Evolutionary conservation across 2,888 invertebrate species (phyloP), one percentile per base, ranked within the genome.

Genomic region (Drosophila kuntzei): DNA sequence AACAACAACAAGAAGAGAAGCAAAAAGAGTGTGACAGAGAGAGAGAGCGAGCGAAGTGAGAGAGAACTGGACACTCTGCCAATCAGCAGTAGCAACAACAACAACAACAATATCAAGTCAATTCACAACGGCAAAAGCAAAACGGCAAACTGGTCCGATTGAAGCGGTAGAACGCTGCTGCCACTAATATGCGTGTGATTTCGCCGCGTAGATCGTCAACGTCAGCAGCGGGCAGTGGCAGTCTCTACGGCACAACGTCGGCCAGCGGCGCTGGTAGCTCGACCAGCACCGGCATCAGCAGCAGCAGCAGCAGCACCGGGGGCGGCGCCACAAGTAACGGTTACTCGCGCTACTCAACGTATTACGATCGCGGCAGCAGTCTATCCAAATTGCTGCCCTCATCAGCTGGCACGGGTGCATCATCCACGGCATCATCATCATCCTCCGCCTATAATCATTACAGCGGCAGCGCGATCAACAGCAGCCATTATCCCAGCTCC

Each of bases 121-220:
- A 61, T 59, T 50, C 7, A 37, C 12, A 53, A 65, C 32, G 37
- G 43, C 36, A 22, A 50, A 50, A 20, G 20, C 39, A 71, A 72
- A 73, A 58, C 74, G 79, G 75, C 76, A 79, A 76, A 65, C 75
- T 79, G 76, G 43, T 76, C 57, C 74, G 75, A 63, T 62, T 62
- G 76, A 80, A 79, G 84, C 73, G 70, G 59, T 86, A 64, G 67
- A 75, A 70, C 76, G 67, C 72, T 72, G 79, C 82, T 74, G 76
- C 78, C 78, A 77, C 80, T 91, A 92, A 92, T 92, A 92, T 92
- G 92, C 92, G 92, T 91, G 92, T 92, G 89, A 92, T 92, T 90
- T 92, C 92, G 90, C 90, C 92, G 78, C 90, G 92, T 89, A 89
- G 92, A 89, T 91, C 91, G 80, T 91, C 92, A 87, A 87, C 90